Base-by-base conservation (phyloP, 2,113 vertebrate species). In the Anolis sagrei region DNA sequence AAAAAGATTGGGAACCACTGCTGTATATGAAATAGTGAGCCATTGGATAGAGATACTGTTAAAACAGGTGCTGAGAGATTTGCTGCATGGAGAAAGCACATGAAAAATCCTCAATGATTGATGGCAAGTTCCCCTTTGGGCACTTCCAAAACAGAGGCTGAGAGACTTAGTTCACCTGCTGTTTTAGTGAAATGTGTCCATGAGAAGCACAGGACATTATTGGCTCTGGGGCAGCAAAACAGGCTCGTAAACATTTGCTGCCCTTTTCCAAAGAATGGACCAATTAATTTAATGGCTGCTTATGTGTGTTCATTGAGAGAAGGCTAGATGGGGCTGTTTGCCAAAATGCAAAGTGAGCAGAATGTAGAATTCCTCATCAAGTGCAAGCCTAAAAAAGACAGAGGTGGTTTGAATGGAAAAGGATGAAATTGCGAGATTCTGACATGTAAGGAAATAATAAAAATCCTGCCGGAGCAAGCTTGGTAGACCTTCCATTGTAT, bases 231-330 rank as follows among this genome's bases (percentile, higher is more conserved):
- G 36, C 18, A 18, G 16, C 54, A 58, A 58, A 58, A 58, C 18
- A 61, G 44, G 21, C 49, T 81, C 74, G 34, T 27, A 90, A 87
- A 91, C 70, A 44, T 48, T 10, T 14, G 73, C 76, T 82, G 87
- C 0, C 1, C 27, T 7, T 21, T 86, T 84, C 1, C 1, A 68
- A 27, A 51, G 16, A 72, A 23, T 7, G 0, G 39, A 76, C 0
- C 64, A 79, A 32, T 86, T 82, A 80, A 86, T 85, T 84, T 75
- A 83, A 92, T 84, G 49, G 61, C 69, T 69, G 36, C 61, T 72
- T 36, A 9, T 76, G 29, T 75, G 21, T 54, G 81, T 54, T 8
- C 66, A 82, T 64, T 76, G 29, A 7, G n/a, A 82, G 51, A 74
- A 85, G 86, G 16, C 1, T 2, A 2, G 21, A 1, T 21, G 62